Conservation (phyloP, 2,888 invertebrate genomes). For the Bhutanitis thaidina region DNA sequence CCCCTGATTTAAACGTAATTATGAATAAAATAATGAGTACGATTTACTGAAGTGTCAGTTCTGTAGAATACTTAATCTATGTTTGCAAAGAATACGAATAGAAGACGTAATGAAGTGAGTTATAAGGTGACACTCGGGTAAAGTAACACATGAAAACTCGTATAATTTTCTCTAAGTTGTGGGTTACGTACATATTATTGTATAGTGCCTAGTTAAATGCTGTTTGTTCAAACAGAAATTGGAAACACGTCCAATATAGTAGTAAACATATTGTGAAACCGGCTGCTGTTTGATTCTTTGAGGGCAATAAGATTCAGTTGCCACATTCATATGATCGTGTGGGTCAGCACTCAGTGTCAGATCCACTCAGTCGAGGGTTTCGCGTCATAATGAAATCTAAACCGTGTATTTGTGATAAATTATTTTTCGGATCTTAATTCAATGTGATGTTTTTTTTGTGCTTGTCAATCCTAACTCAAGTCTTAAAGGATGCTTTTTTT, state of each 20-base stretch:
- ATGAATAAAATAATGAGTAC: background rate
- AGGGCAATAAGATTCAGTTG: background rate
- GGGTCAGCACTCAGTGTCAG: too few relatives aligned
- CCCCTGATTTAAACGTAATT: too few relatives aligned
- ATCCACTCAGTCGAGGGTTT: too few relatives aligned
- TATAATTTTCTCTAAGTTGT: conserved; percentile 9
- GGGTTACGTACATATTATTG: background rate
- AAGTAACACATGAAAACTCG: conserved; percentile 10
- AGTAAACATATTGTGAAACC: background rate
- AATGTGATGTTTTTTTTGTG: too few relatives aligned
- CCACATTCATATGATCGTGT: too few relatives aligned
- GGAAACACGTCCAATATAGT: background rate
- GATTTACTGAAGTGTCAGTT: background rate
- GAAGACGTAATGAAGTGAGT: conserved; percentile 21
- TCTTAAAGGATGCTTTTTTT: too few relatives aligned
- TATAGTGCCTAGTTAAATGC: background rate
- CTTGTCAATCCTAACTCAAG: too few relatives aligned
- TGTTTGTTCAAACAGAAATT: background rate
- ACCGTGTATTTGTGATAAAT: too few relatives aligned
- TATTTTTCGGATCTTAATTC: too few relatives aligned
- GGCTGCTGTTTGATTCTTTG: background rate
- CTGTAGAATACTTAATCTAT: conserved; percentile 4
- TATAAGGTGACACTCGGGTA: conserved; percentile 21
- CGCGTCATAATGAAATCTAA: too few relatives aligned
- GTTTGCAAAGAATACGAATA: conserved; percentile 5